Evolutionary conservation across 2,888 invertebrate genomes (phyloP), one percentile per base, ranked within the genome.

Genomic region (Mycalesis mineus): DNA sequence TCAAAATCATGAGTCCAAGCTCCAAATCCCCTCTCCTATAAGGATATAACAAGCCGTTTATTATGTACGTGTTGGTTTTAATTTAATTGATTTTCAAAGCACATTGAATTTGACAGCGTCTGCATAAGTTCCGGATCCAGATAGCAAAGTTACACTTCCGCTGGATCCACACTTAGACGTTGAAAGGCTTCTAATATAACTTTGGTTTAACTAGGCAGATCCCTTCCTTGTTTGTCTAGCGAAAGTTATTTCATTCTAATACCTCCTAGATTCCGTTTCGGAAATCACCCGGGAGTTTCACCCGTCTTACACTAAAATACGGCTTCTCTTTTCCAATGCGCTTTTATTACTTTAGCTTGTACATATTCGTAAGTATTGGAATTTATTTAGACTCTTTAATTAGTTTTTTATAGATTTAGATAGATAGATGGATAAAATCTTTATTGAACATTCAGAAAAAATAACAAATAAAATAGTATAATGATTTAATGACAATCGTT

Each of bases 101-200:
- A 37, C 22, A 49, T 48, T 47, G 36, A 33, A 17, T 22, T 17
- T 31, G 45, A 14, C 22, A 36, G 36, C 8, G 47, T 50, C 45
- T 57, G 57, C 59, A 49, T 57, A 59, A 59, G 59, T 61, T 57
- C 52, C 42, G 45, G 42, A 54, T 57, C 49, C 39, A 41, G 52
- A 55, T 57, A 61, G 57, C 57, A 51, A 61, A 58, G 58, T 59
- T 61, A 59, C 50, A 53, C 52, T 49, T 44, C 52, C 42, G n/a
- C 39, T 52, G 56, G 56, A 52, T 17, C 48, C 29, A 31, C 37
- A 48, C 49, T 56, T 49, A 57, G 47, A 53, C 14, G 17, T 31
- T 56, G 52, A 57, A 48, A 51, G 31, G 31, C 53, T 56, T 22
- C 52, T 53, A 57, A 53, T 56, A 56, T 53, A 53, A 53, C 49